Base-by-base conservation (phyloP, 2,797 vertebrate genomes). In the Melanitta fusca region DNA sequence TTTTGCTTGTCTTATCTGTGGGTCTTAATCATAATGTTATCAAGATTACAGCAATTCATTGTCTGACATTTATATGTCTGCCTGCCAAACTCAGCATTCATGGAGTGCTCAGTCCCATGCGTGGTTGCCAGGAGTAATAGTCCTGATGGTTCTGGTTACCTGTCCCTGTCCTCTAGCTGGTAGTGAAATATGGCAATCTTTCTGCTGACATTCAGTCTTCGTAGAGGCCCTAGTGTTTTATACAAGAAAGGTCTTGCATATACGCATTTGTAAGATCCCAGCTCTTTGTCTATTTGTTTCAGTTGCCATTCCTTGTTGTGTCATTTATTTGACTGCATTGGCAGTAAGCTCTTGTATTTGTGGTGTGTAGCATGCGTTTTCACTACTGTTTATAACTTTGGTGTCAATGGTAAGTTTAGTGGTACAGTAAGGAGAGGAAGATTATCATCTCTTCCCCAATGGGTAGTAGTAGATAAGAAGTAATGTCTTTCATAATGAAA, bases 21-120 rank as follows among this genome's bases (percentile, higher is more conserved):
- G 47, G 80, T 85, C 94, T 61, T 79, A 91, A 92, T 80, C 84
- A n/a, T 89, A 65, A 85, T 66, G 62, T 89, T 89, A 91, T 89
- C 0, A 0, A 82, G 77, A 93, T 83, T 87, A 80, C 39, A 80
- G 75, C 75, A 92, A 75, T 81, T 92, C 56, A 85, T 85, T 87
- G 78, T 41, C 74, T 96, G 92, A 68, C 74, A 49, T 86, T 87
- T 74, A 75, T 77, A 70, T 71, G 71, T 69, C 81, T 89, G 24
- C 24, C n/a, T 56, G 60, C 80, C 80, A 92, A 87, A 84, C 47
- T 60, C 89, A 86, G 51, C 79, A 56, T 56, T 80, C 56, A 36
- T 65, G 27, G 69, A 79, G 53, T 21, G 20, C 19, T 94, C 49
- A n/a, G 5, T 75, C 41, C 74, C 87, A 27, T 58, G 78, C 21